A percentile compares a stretch with the other conserved stretches of the same genome.
Conservation (phyloP, 53 echinoderm and acorn worm species). For the Paelopatides confundens region DNA sequence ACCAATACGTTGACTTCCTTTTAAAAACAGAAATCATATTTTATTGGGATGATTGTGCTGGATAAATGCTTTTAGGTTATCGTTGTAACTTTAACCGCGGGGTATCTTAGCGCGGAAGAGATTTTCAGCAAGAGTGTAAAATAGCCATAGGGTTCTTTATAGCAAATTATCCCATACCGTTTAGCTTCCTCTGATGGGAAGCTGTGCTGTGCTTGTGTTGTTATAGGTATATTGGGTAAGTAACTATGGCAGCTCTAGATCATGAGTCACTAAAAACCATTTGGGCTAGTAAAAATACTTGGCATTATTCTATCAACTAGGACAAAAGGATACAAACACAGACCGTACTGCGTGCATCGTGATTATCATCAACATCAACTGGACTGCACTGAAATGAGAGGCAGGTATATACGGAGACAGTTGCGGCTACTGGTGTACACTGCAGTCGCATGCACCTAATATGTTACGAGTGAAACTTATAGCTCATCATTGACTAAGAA, state of each 20-base stretch:
- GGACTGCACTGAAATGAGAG: no score
- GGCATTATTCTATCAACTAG: background rate
- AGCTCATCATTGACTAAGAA: background rate
- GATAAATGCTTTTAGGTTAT: conserved; percentile 18
- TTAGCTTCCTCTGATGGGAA: background rate
- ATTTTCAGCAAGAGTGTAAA: conserved; percentile 36
- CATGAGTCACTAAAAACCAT: conserved; percentile 21
- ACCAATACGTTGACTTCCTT: conserved; percentile 30
- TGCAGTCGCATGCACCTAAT: no score
- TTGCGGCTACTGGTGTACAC: background rate
- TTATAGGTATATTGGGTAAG: conserved; percentile 21
- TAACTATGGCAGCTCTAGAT: background rate
- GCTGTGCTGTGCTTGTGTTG: conserved; percentile 4
- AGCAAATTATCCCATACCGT: background rate
- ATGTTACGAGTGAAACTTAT: no score
- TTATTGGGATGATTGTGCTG: conserved; percentile 28
- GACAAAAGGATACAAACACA: background rate
- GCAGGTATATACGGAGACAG: background rate
- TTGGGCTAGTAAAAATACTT: conserved; percentile 11
- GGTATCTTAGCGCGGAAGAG: conserved; percentile 37
- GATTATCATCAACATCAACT: no score
- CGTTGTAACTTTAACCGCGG: conserved; percentile 39
- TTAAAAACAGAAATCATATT: conserved; percentile 24
- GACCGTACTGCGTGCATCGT: no score
- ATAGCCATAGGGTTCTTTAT: background rate